Percentiles rank a stretch among this genome's conserved stretches.
These are phyloP conservation scores for Cairina moschata DNA, from an alignment of 2,113 vertebrate genomes.

Conservation along the genomic window DNA sequence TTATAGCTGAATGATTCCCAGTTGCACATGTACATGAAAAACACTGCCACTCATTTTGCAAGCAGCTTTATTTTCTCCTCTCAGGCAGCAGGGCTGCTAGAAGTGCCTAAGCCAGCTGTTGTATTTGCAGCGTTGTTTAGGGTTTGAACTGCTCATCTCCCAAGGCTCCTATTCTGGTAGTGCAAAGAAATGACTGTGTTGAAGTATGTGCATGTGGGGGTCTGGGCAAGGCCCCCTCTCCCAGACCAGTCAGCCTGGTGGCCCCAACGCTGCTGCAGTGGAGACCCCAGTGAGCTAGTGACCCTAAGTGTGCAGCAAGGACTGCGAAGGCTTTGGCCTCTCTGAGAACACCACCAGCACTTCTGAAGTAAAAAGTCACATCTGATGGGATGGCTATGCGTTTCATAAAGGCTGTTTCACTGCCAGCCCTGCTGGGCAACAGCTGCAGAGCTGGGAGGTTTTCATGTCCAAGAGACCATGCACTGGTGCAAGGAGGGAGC, in stretches of 20 bases:
- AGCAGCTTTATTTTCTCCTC: background rate
- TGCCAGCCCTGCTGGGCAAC: background rate
- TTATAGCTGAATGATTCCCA: background rate
- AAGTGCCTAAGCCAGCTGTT: background rate
- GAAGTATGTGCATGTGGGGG: fast-evolving
- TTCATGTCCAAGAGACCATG: background rate
- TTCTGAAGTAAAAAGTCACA: background rate
- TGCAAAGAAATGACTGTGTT: background rate
- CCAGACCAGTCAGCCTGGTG: fast-evolving
- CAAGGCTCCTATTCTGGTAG: background rate
- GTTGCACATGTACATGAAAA: background rate
- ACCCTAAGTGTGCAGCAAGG: fast-evolving
- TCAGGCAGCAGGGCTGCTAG: background rate
- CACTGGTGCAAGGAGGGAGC: too few relatives aligned
- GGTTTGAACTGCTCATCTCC: background rate
- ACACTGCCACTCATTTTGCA: background rate
- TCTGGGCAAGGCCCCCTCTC: background rate
- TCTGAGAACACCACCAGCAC: background rate
- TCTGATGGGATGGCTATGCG: fast-evolving
- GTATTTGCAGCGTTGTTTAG: background rate
- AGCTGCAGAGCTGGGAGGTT: background rate
- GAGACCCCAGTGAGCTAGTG: background rate
- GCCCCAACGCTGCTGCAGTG: background rate
- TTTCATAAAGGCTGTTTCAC: background rate
- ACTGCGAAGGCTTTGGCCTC: background rate